Conservation (phyloP, 2,797 vertebrate genomes). For the Mormyrops attenuatus region DNA sequence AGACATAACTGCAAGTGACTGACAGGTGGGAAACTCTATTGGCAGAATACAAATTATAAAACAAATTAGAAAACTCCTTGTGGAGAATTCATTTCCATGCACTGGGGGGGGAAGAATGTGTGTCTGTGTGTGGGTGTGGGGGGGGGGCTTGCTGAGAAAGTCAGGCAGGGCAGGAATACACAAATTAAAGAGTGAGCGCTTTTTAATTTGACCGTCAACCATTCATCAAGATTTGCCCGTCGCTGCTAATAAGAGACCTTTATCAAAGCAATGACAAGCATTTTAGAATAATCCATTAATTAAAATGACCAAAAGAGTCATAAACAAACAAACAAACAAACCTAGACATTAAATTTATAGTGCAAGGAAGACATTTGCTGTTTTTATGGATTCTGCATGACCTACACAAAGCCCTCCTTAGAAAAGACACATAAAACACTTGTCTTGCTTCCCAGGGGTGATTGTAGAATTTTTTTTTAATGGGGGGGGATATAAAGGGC, state of each 20-base stretch:
- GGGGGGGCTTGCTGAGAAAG: neutral
- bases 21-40: slow-evolving; percentile 22
- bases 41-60: slow-evolving; percentile 11
- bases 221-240: neutral
- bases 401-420: neutral
- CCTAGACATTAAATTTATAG: neutral
- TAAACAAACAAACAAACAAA: slow-evolving; percentile 1
- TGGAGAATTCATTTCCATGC: neutral
- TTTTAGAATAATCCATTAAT: neutral
- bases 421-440: neutral
- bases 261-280: neutral
- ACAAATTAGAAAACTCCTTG: neutral
- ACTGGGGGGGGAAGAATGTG: neutral
- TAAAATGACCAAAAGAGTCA: neutral
- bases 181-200: neutral
- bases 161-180: neutral
- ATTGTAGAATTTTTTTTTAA: neutral
- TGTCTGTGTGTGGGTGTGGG: neutral
- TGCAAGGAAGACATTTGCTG: neutral
- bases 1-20: slow-evolving; percentile 16
- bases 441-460: neutral
- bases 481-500: neutral
- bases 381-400: neutral
- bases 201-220: slow-evolving; percentile 20
- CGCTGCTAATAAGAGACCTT: neutral